Evolutionary conservation across 2,113 vertebrate species (phyloP), one percentile per base, ranked within the genome.

Genomic region (Eudyptes chrysolophus): DNA sequence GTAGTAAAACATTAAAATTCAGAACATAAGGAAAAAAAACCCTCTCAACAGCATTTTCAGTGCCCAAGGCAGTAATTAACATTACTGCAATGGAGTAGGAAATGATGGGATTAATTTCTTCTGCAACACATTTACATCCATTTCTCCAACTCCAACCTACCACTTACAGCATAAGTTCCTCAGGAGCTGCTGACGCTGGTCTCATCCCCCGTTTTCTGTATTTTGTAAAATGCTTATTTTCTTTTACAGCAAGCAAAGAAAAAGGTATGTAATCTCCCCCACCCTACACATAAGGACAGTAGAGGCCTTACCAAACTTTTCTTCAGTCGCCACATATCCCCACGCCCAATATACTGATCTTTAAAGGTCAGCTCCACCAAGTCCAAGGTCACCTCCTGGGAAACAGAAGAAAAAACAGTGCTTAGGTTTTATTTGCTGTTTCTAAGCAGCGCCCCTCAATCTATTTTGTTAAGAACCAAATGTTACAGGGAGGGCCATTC

Each of bases 251-350:
- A 60, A 89, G 19, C 9, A 85, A 88, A 77, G 16, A 4, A 76
- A 20, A 48, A 54, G 7, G 38, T 32, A n/a, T 9, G 1, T 13
- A 5, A 84, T 6, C 38, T 62, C 58, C 34, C 58, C 26, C 34
- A 40, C 30, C 18, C 46, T 46, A 34, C 46, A 49, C 21, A 24
- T 6, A 8, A 78, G 24, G 72, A 57, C 46, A 71, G 46, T 1
- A 81, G 27, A 54, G 21, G 21, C 19, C 98, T 96, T 97, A 99
- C 99, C 99, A 99, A 98, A 94, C 99, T 99, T 94, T 99, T 99
- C 98, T 99, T 99, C 16, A 99, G 98, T 32, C 99, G 97, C 99
- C 99, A 99, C 99, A 99, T 99, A 97, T 99, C 99, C 65, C 99
- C 99, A 83, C 99, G 98, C 36, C 99, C 99, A 32, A 99, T 99